Conservation (phyloP, 2,888 invertebrate genomes). For the Dusona sp. region DNA sequence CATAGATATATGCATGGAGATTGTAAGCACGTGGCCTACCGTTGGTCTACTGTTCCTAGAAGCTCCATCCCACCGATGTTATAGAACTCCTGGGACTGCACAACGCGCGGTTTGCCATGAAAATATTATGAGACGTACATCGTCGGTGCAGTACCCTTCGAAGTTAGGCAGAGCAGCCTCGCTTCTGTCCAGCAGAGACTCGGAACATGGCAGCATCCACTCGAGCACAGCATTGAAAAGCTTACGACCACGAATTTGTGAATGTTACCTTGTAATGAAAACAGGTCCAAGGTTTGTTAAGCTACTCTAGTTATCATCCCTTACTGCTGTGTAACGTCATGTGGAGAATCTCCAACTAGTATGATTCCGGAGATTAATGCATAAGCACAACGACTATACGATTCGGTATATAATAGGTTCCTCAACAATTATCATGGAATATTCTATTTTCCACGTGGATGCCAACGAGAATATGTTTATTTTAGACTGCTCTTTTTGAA, state of each 20-base stretch:
- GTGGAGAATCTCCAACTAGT: conserved; percentile 14
- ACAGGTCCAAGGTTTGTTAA: conserved; percentile 40
- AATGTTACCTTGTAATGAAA: conserved; percentile 61
- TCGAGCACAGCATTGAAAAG: conserved; percentile 3
- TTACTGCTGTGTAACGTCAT: neutral
- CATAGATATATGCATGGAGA: conserved; percentile 65
- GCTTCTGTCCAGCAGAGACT: conserved; percentile 44
- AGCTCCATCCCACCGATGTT: conserved; percentile 43
- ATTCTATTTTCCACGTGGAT: conserved; percentile 20
- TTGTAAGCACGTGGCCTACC: conserved; percentile 64
- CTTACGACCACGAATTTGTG: conserved; percentile 24
- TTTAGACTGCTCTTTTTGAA: conserved; percentile 2
- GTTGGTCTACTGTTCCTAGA: conserved; percentile 53
- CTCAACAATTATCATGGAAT: conserved; percentile 36
- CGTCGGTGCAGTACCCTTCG: conserved; percentile 46
- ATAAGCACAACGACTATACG: conserved; percentile 6
- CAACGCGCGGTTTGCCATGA: conserved; percentile 59
- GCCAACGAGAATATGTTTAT: neutral
- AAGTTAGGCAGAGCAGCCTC: conserved; percentile 22
- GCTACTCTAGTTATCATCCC: conserved; percentile 15
- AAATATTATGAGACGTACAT: conserved; percentile 67
- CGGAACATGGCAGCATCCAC: conserved; percentile 8
- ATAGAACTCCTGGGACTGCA: conserved; percentile 64
- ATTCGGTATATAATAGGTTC: neutral
- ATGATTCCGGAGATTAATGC: neutral